Evolutionary conservation across 2,113 vertebrate species (phyloP).

Genomic region (Zapus hudsonius): DNA sequence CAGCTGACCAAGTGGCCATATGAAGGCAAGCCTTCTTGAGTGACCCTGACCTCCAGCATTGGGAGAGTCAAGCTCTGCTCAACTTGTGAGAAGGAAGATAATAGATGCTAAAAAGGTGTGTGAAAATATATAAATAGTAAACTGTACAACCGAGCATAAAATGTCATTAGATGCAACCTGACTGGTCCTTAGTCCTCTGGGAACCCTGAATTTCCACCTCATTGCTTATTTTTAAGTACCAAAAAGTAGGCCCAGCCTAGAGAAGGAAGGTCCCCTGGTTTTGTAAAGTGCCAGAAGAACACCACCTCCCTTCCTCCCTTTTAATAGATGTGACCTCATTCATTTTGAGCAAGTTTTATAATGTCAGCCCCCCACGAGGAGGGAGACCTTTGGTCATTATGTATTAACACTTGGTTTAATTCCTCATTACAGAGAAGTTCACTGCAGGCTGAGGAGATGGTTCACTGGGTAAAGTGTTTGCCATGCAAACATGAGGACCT

Average conservation of each 20-base stretch:
- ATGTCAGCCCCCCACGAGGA: not conserved
- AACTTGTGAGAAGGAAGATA: not conserved
- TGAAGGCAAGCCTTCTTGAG: not conserved
- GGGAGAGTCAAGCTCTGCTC: not conserved
- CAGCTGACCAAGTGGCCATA: not conserved
- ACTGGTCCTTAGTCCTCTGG: not conserved
- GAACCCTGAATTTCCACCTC: not conserved
- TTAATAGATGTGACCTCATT: not conserved
- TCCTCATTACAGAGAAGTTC: not conserved
- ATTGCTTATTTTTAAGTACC: conserved; percentile 12
- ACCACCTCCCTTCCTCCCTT: not conserved
- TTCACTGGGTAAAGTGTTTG: too few relatives aligned
- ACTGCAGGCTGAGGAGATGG: too few relatives aligned
- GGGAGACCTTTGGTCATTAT: not conserved
- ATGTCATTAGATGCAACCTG: not conserved
- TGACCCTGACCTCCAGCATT: not conserved
- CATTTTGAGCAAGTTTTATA: conserved; percentile 23
- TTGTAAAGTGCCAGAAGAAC: not conserved
- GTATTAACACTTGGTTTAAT: not conserved
- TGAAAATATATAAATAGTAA: not conserved
- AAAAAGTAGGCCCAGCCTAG: conserved; percentile 8
- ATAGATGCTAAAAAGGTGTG: not conserved
- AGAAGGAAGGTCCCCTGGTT: not conserved
- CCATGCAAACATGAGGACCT: too few relatives aligned
- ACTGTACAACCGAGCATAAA: not conserved